phyloP scores from a whole-genome alignment of 2,888 invertebrate species.

The Synergus japonicus region DNA sequence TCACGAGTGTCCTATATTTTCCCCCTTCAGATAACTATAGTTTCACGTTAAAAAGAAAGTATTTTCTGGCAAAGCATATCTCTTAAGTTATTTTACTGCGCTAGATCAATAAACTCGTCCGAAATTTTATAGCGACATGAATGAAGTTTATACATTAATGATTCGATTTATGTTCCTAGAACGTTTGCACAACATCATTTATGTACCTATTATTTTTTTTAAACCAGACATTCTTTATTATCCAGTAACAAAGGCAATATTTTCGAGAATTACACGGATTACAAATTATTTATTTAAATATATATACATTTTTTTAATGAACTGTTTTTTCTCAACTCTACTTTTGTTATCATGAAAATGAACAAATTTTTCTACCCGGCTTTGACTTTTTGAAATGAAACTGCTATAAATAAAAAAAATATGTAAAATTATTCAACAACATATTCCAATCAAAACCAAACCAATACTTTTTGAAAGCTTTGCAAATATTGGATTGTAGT shows the following conservation, averaged over 20 bases:
- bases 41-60: slow-evolving; percentile 55
- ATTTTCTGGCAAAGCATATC: slow-evolving; percentile 53
- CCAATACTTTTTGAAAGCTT: too few relatives aligned
- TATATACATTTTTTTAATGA: too few relatives aligned
- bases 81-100: slow-evolving; percentile 56
- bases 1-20: neutral
- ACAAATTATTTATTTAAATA: too few relatives aligned
- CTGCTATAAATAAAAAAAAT: too few relatives aligned
- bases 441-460: too few relatives aligned
- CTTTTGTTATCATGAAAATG: too few relatives aligned
- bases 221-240: neutral
- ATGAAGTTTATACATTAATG: slow-evolving; percentile 5
- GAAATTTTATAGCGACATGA: neutral
- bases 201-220: neutral
- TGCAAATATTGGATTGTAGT: too few relatives aligned
- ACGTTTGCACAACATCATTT: neutral
- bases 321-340: too few relatives aligned
- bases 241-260: neutral
- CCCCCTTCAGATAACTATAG: neutral
- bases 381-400: too few relatives aligned
- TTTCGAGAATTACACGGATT: too few relatives aligned
- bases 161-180: neutral
- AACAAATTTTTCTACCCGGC: too few relatives aligned
- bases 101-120: neutral
- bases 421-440: too few relatives aligned